phyloP scores from a whole-genome alignment of 2,113 vertebrate species.

The Pimephales promelas region DNA sequence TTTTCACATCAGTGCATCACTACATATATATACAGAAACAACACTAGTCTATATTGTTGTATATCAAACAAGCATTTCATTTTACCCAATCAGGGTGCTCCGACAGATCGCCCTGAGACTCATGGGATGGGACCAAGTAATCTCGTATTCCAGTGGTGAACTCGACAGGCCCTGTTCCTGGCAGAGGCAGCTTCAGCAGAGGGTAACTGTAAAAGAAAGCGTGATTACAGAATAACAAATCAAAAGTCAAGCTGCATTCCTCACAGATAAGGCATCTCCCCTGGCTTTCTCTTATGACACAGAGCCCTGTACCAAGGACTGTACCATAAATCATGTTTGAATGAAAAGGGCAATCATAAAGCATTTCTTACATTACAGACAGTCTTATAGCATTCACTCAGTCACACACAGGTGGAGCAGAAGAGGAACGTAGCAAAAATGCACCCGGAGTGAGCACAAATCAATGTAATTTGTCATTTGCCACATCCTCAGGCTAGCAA shows the following conservation, averaged over 20 bases:
- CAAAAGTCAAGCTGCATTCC: not conserved
- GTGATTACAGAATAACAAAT: not conserved
- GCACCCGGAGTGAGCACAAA: not conserved
- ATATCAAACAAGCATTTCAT: not conserved
- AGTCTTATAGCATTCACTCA: constrained; percentile 7
- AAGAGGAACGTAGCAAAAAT: not conserved
- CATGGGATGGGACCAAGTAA: constrained; percentile 79
- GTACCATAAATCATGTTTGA: not conserved
- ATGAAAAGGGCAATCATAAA: not conserved
- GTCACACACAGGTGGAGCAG: not conserved
- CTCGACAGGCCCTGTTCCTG: constrained; percentile 93
- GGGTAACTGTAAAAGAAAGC: constrained; percentile 80
- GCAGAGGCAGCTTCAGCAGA: constrained; percentile 90
- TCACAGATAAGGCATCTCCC: not conserved
- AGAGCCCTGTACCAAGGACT: not conserved
- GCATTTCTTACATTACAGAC: not conserved
- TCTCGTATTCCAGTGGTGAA: constrained; percentile 90
- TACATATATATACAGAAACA: too few relatives aligned
- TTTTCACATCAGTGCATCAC: too few relatives aligned
- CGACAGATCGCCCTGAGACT: constrained; percentile 69
- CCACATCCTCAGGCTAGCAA: not conserved
- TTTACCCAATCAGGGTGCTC: constrained; percentile 91
- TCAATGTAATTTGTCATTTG: not conserved
- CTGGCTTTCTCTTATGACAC: not conserved
- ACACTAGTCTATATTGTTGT: not conserved